Evolutionary conservation across 2,888 invertebrate species (phyloP).

Genomic region (Habroteleia sp.): DNA sequence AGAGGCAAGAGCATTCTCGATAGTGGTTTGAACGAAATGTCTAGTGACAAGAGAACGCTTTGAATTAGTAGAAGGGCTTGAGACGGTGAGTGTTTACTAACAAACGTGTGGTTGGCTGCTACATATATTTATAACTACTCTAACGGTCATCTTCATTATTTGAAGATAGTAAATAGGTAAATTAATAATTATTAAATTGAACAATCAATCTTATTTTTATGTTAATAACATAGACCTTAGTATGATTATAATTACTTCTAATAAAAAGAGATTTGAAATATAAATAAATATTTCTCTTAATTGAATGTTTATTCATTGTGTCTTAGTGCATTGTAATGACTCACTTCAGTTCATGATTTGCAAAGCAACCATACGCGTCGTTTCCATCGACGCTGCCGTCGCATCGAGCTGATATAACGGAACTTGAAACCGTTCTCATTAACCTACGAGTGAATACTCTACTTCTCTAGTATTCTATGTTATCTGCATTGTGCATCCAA

Average conservation of each 20-base stretch:
- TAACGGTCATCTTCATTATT: slow-evolving; percentile 52
- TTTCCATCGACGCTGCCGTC: slow-evolving; percentile 43
- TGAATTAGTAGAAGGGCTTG: slow-evolving; percentile 67
- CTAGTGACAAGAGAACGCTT: slow-evolving; percentile 72
- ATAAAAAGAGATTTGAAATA: too few relatives aligned
- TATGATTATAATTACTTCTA: too few relatives aligned
- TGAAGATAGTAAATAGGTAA: slow-evolving; percentile 64
- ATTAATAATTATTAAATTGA: slow-evolving; percentile 65
- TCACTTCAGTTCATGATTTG: slow-evolving; percentile 66
- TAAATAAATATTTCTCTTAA: too few relatives aligned
- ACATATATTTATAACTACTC: slow-evolving; percentile 66
- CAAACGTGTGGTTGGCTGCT: slow-evolving; percentile 75
- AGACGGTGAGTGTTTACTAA: slow-evolving; percentile 74
- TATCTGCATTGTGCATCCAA: slow-evolving; percentile 73
- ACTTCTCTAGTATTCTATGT: slow-evolving; percentile 73
- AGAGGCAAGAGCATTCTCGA: slow-evolving; percentile 63
- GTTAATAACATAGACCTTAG: too few relatives aligned
- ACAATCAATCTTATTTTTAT: too few relatives aligned
- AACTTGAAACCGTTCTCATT: slow-evolving; percentile 78
- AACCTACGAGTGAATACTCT: slow-evolving; percentile 74
- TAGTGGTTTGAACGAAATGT: slow-evolving; percentile 69
- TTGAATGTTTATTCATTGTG: slow-evolving; percentile 4
- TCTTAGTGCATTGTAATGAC: slow-evolving; percentile 49
- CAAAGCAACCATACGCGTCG: slow-evolving; percentile 63
- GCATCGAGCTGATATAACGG: slow-evolving; percentile 69